phyloP scores from a whole-genome alignment of 2,888 invertebrate species.

The Leucoma salicis region DNA sequence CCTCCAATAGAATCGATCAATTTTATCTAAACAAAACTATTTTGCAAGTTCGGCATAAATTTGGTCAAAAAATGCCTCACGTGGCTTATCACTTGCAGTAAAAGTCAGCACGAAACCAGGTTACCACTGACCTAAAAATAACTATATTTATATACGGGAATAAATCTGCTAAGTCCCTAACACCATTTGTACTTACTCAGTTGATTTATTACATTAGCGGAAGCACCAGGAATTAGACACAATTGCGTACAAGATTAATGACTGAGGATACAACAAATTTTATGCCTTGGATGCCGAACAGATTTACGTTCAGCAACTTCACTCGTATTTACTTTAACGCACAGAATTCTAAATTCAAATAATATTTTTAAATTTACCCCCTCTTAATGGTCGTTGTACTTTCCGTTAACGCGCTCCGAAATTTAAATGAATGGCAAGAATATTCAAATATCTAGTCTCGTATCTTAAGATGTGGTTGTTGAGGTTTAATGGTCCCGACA shows the following conservation, averaged over 20 bases:
- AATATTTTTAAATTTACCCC: constrained; percentile 14
- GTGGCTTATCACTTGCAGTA: no score
- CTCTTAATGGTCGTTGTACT: constrained; percentile 5
- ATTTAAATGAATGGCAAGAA: constrained; percentile 29
- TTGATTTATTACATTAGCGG: constrained; percentile 65
- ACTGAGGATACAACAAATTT: constrained; percentile 56
- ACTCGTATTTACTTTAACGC: constrained; percentile 16
- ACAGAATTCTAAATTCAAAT: constrained; percentile 12
- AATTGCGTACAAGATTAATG: constrained; percentile 69
- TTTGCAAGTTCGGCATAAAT: no score
- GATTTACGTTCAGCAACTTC: constrained; percentile 39
- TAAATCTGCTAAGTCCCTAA: constrained; percentile 18
- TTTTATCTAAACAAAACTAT: no score
- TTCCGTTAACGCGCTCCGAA: constrained; percentile 15
- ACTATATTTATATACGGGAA: constrained; percentile 21
- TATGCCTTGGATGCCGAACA: constrained; percentile 48
- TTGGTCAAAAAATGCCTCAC: no score
- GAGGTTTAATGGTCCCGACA: constrained; percentile 24
- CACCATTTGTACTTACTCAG: constrained; percentile 42
- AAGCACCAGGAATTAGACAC: constrained; percentile 65
- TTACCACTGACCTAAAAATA: constrained; percentile 1
- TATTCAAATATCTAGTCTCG: constrained; percentile 26
- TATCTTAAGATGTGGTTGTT: constrained; percentile 16
- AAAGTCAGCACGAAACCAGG: background rate
- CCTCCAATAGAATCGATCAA: no score